A percentile compares a stretch with the other conserved stretches of the same genome.
phyloP scores from a whole-genome alignment of 2,888 invertebrate species.

The Palloptera scutellata region DNA sequence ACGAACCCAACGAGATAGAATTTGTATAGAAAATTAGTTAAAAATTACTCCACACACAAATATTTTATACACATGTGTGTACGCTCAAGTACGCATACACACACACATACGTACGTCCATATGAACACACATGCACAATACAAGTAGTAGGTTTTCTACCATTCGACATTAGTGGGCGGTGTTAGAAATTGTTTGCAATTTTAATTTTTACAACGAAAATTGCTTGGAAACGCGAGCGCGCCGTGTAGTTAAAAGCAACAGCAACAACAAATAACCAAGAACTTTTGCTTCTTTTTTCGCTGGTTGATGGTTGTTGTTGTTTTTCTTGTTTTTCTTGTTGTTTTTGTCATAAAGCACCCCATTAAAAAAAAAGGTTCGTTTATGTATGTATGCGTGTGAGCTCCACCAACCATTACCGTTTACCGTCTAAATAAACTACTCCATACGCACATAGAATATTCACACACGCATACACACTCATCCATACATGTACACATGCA shows the following conservation, averaged over 20 bases:
- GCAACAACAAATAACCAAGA: background rate
- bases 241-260: background rate
- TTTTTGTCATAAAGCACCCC: constrained; percentile 56
- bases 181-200: constrained; percentile 58
- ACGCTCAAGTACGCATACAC: background rate
- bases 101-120: background rate
- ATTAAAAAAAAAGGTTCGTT: constrained; percentile 41
- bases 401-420: too few relatives aligned
- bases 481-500: background rate
- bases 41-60: constrained; percentile 45
- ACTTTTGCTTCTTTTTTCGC: background rate
- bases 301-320: background rate
- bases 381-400: too few relatives aligned
- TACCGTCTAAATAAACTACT: too few relatives aligned
- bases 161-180: constrained; percentile 61
- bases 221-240: background rate
- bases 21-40: constrained; percentile 64
- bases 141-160: constrained; percentile 23
- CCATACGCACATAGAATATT: constrained; percentile 2
- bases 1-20: constrained; percentile 43
- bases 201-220: constrained; percentile 43
- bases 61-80: constrained; percentile 9
- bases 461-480: constrained; percentile 10
- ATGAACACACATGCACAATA: constrained; percentile 29
- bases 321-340: constrained; percentile 7